Evolutionary conservation across 2,888 invertebrate genomes (phyloP), one percentile per base, ranked within the genome.

Genomic region (Tetrapedia diversipes): DNA sequence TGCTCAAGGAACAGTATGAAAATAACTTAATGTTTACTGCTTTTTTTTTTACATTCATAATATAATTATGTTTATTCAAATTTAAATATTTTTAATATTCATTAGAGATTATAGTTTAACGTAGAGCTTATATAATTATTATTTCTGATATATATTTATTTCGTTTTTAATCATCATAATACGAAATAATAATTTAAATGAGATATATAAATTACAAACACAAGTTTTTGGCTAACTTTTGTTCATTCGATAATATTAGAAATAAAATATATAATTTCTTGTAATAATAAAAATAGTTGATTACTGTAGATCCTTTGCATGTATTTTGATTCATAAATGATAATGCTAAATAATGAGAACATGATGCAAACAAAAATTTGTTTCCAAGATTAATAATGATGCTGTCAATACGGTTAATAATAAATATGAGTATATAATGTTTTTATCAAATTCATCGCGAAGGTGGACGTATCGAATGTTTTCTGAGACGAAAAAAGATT

Each of bases 181-280:
- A 39, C 11, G 59, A 56, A 69, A 69, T 65, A 71, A 78, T 71
- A 78, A 78, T 78, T 77, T 29, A 60, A 64, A 71, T 54, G 24
- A 63, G 27, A 68, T 57, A 57, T 22, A 61, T 57, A 34, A 63
- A 57, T 39, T 67, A 57, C 59, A 63, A 45, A 59, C 66, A 64
- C 43, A 59, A 57, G 41, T 57, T 16, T 63, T 75, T 78, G 77
- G 82, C 74, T 80, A 77, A 80, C 32, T 66, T 67, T 57, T n/a
- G 56, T 69, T 80, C 34, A 27, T 41, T 24, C 37, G 29, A 49
- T 70, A 43, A 49, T 68, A 68, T 27, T 6, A 47, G 45, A 43
- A 57, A 27, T 8, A 45, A 19, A 64, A 61, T 66, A 49, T 77
- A 59, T 71, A 10, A 47, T 24, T 57, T 27, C 39, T 27, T 43